A percentile compares a stretch with the other conserved stretches of the same genome.
Conservation (phyloP, 2,797 vertebrate species). For the Euphonia xanthogaster region DNA sequence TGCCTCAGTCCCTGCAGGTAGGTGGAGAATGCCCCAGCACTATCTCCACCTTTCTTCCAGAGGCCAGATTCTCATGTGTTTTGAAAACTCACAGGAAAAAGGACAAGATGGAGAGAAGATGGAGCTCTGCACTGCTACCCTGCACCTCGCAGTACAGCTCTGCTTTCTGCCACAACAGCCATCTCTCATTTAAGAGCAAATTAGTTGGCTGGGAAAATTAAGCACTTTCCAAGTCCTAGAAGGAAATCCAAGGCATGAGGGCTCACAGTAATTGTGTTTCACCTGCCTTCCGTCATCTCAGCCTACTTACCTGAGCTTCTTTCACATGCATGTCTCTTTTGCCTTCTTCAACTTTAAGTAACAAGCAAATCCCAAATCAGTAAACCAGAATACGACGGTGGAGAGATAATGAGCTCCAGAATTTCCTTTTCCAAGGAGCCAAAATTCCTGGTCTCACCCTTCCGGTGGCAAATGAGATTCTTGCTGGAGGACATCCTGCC, state of each 20-base stretch:
- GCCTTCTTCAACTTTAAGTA: background rate
- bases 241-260: background rate
- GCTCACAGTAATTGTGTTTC: background rate
- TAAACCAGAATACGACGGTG: background rate
- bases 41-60: background rate
- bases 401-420: constrained; percentile 30
- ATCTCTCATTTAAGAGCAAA: background rate
- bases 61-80: background rate
- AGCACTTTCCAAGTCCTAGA: background rate
- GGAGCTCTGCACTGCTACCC: background rate
- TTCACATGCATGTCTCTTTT: background rate
- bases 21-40: background rate
- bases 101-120: background rate
- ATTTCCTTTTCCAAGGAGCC: constrained; percentile 27
- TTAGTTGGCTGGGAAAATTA: background rate
- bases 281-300: background rate
- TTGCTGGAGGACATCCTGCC: constrained; percentile 32
- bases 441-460: constrained; percentile 43
- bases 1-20: background rate
- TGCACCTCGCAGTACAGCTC: background rate
- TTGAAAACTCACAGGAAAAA: background rate
- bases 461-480: constrained; percentile 23
- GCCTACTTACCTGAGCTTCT: background rate
- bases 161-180: background rate
- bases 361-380: constrained; percentile 16